phyloP scores from a whole-genome alignment of 2,888 invertebrate species.

The Ennomos fuscantarius region DNA sequence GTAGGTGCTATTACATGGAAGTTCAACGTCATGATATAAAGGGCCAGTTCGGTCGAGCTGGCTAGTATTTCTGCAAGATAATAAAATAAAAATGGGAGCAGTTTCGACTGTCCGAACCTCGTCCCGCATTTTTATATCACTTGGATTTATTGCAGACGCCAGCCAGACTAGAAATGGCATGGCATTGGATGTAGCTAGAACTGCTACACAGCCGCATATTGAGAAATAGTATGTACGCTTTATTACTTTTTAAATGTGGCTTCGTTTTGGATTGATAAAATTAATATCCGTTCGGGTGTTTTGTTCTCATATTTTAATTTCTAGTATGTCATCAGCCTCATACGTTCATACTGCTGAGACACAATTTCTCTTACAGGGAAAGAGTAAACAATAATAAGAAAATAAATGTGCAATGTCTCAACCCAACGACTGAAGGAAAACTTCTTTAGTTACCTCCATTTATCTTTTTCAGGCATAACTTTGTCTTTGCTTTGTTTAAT shows the following conservation, averaged over 20 bases:
- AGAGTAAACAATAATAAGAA: no score
- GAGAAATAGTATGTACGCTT: slow-evolving; percentile 2
- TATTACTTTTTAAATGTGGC: not conserved
- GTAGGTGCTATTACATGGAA: slow-evolving; percentile 37
- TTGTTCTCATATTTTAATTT: no score
- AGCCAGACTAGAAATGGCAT: slow-evolving; percentile 45
- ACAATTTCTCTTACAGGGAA: no score
- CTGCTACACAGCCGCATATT: slow-evolving; percentile 19
- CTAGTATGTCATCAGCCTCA: no score
- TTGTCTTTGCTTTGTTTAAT: no score
- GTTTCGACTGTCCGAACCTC: slow-evolving; percentile 46
- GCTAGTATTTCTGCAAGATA: slow-evolving; percentile 43
- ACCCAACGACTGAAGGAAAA: no score
- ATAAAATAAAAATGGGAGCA: slow-evolving; percentile 52
- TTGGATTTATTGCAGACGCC: slow-evolving; percentile 55
- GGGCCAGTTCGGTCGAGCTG: slow-evolving; percentile 33
- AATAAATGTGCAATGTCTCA: no score
- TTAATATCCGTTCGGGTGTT: no score
- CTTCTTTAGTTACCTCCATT: no score
- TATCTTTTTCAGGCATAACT: no score
- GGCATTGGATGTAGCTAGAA: slow-evolving; percentile 36
- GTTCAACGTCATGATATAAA: slow-evolving; percentile 47
- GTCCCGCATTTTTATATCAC: slow-evolving; percentile 55
- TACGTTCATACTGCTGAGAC: no score
- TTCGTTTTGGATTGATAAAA: no score